These are phyloP conservation scores for Eupeodes corollae DNA, from an alignment of 1,140 invertebrate genomes.

Conservation along the genomic window DNA sequence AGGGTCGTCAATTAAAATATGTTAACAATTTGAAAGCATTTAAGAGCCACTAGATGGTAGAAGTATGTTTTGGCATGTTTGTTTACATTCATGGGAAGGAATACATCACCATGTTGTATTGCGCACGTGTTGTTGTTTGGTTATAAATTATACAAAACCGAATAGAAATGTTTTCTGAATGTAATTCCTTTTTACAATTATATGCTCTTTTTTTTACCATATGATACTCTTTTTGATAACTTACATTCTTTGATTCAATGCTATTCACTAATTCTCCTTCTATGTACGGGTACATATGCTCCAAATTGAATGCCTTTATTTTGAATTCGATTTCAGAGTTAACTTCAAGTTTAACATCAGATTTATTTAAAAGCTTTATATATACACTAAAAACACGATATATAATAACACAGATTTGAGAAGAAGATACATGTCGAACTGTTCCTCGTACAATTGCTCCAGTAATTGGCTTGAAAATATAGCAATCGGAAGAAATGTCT, in stretches of 20 bases:
- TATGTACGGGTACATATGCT: conserved; percentile 28
- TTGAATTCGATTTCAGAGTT: conserved; percentile 29
- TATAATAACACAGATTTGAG: conserved; percentile 28
- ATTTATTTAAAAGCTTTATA: conserved; percentile 24
- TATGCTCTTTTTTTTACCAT: too few species aligned
- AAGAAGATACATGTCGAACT: conserved; percentile 21
- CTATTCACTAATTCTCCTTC: conserved; percentile 26
- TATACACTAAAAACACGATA: conserved; percentile 33
- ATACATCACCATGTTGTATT: too few species aligned
- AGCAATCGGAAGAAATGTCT: conserved; percentile 46
- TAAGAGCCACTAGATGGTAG: too few species aligned
- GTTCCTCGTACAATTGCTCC: conserved; percentile 38
- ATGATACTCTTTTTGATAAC: too few species aligned
- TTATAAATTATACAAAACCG: too few species aligned
- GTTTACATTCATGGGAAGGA: too few species aligned
- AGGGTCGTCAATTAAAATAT: too few species aligned
- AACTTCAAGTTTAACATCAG: conserved; percentile 16
- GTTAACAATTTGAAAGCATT: too few species aligned
- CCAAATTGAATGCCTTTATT: conserved; percentile 29
- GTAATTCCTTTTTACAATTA: too few species aligned
- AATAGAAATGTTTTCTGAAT: too few species aligned
- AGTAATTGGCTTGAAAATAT: conserved; percentile 44
- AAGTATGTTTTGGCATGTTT: too few species aligned
- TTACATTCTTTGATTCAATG: conserved; percentile 3
- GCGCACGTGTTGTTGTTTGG: too few species aligned